phyloP scores from a whole-genome alignment of 2,113 vertebrate genomes.

The Heloderma charlesbogerti region DNA sequence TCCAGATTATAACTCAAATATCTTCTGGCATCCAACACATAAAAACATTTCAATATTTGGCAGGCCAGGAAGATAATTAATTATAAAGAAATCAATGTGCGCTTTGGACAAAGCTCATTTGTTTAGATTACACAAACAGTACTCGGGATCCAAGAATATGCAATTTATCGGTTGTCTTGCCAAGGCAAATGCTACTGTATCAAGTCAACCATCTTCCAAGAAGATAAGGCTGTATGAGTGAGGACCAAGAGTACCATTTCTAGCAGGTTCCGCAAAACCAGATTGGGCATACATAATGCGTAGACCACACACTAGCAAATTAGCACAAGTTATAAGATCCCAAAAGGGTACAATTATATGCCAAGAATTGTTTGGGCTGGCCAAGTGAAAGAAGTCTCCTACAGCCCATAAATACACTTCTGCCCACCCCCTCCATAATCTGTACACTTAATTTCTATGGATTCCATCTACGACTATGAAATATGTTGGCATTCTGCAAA shows the following conservation, averaged over 20 bases:
- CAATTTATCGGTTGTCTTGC: constrained; percentile 48
- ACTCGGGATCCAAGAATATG: constrained; percentile 52
- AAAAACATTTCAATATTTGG: constrained; percentile 73
- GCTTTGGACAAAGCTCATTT: constrained; percentile 64
- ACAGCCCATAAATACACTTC: neutral
- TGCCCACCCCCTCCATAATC: neutral
- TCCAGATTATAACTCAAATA: constrained; percentile 75
- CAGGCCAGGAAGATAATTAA: constrained; percentile 72
- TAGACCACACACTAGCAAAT: neutral
- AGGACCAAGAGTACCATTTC: neutral
- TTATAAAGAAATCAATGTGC: constrained; percentile 67
- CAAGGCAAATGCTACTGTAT: constrained; percentile 53
- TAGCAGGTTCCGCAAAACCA: neutral
- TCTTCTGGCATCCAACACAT: constrained; percentile 71
- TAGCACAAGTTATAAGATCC: neutral
- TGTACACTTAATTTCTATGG: neutral
- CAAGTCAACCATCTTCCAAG: constrained; percentile 39
- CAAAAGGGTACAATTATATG: neutral
- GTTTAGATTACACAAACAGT: constrained; percentile 73
- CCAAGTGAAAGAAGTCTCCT: neutral
- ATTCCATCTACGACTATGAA: neutral
- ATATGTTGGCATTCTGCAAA: neutral
- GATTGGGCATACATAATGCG: neutral
- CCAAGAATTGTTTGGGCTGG: constrained; percentile 1
- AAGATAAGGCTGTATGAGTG: neutral